These are phyloP conservation scores for Excalfactoria chinensis DNA, from an alignment of 2,113 vertebrate species.

Conservation along the genomic window DNA sequence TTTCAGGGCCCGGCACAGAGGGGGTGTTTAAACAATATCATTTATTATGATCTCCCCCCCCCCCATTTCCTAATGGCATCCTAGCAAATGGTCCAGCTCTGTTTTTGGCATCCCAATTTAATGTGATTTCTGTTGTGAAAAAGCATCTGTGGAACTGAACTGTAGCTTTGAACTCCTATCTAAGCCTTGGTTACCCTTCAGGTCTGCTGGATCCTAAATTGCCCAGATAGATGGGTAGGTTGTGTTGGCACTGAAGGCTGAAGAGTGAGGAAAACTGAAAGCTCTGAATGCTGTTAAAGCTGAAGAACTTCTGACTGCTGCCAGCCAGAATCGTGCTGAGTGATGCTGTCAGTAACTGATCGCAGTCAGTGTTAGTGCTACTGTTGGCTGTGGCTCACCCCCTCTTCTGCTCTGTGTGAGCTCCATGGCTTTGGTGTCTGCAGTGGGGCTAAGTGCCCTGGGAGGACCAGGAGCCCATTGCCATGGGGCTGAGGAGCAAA, in stretches of 20 bases:
- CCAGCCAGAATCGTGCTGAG: neutral
- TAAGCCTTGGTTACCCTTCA: neutral
- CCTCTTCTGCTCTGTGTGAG: neutral
- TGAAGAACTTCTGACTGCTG: neutral
- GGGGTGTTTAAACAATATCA: neutral
- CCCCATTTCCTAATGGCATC: neutral
- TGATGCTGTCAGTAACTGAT: neutral
- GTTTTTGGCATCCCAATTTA: neutral
- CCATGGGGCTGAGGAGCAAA: neutral
- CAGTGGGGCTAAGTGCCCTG: neutral
- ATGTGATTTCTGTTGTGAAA: neutral
- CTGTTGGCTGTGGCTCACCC: neutral
- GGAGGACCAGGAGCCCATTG: neutral
- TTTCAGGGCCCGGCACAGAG: neutral
- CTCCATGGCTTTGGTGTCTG: neutral
- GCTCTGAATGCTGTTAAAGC: neutral
- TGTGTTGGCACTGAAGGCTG: neutral
- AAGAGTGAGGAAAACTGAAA: neutral
- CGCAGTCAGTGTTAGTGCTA: neutral
- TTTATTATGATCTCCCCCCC: neutral
- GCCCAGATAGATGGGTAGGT: too few species aligned
- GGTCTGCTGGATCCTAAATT: neutral
- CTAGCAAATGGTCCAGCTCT: neutral
- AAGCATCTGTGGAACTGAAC: neutral
- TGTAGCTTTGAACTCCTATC: neutral